Evolutionary conservation across 1,140 invertebrate species (phyloP), one percentile per base, ranked within the genome.

Genomic region (Leptinotarsa texana): DNA sequence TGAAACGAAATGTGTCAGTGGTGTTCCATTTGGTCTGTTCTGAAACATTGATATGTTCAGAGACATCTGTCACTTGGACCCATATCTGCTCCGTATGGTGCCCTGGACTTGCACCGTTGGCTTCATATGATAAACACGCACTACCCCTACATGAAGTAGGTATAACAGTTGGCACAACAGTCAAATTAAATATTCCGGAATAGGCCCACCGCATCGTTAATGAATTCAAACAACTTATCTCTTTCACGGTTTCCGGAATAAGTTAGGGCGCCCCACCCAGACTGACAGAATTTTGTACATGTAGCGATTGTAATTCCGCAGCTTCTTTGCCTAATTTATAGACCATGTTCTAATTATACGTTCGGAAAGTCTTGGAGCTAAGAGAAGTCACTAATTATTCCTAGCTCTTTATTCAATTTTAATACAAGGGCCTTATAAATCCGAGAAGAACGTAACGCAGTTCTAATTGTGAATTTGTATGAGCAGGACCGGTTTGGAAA

Each of bases 301-400:
- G 69, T 62, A 61, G 27, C 51, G 49, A 71, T 71, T 62, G 69
- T 71, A 71, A 71, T 71, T 71, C 69, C 69, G 49, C 33, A 71
- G 69, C 69, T 71, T 71, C 69, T 71, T 71, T 71, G 69, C 49
- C 22, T 71, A 71, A 71, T 71, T 71, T 71, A 71, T 71, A 71
- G 49, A 33, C 69, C 69, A 62, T 71, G 69, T 62, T 71, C 69
- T 71, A 71, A 71, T 71, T 71, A 71, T 71, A 71, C 57, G 49
- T 27, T 24, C 57, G 69, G 27, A 71, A 71, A 22, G 69, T 71
- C 69, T 71, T 71, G 13, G 42, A 27, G 69, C 69, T 71, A n/a
- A 62, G 49, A 49, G 42, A 62, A 57, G 42, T 71, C 48, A 71
- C 69, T 71, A 71, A 71, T 71, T 71, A 71, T 71, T 51, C 22